Evolutionary conservation across 2,113 vertebrate genomes (phyloP), one percentile per base, ranked within the genome.

Genomic region (Centropristis striata): DNA sequence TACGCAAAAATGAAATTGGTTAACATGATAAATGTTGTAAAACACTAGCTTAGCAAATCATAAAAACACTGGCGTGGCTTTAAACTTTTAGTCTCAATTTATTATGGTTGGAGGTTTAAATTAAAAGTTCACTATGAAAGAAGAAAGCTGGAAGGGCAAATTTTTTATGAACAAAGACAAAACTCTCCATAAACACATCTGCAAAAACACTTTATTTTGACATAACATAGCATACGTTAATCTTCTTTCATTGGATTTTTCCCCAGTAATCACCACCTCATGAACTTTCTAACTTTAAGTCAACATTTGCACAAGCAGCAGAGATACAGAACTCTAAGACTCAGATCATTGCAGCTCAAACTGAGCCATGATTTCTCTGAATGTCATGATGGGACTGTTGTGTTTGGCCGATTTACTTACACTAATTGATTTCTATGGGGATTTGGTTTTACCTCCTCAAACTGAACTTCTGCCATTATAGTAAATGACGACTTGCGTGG

Each of bases 201-300:
- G 87, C 60, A 65, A 50, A 72, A 81, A 42, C 37, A 53, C 21
- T 71, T 71, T 8, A 81, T 57, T 57, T 27, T 68, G 28, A 66
- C 50, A 37, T 21, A 53, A 25, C 13, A 47, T 60, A 21, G 28
- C 27, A 80, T 63, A 44, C 32, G 50, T 72, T 49, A 53, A 66
- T 51, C 28, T 47, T 53, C n/a, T 27, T 36, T 58, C 25, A 28
- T 49, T 7, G 13, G 71, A 53, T 27, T 58, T 55, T 53, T 1
- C 18, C 14, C 20, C 21, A 60, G 21, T 60, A 60, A 57, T 81
- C 51, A 60, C 60, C 66, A 51, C 47, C 50, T 57, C 51, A 63
- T 58, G 59, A 68, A 67, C 42, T 76, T 63, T 50, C n/a, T 72
- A 59, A 73, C 41, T 69, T 50, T n/a, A 37, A 59, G 37, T 79